These are phyloP conservation scores for Orthonyx spaldingii DNA, from an alignment of 2,113 vertebrate species.

Conservation along the genomic window DNA sequence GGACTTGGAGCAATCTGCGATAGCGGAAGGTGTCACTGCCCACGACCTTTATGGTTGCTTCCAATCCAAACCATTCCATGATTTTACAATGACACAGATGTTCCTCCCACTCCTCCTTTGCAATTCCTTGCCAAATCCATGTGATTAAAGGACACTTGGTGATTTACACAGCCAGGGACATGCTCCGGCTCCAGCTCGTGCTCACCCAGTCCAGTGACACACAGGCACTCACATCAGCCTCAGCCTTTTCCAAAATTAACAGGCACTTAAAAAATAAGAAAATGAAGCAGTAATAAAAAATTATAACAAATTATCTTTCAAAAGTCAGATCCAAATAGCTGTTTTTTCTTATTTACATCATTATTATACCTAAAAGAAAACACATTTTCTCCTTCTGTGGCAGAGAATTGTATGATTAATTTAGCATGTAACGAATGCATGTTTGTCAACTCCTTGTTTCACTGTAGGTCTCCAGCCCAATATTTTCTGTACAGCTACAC, in stretches of 20 bases:
- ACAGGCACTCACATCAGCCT: neutral
- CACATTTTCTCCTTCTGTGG: neutral
- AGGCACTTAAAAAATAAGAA: neutral
- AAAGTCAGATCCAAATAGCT: neutral
- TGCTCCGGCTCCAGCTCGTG: neutral
- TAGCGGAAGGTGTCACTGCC: neutral
- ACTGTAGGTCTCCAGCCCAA: neutral
- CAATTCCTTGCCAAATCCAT: neutral
- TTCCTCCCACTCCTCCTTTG: neutral
- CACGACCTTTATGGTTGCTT: neutral
- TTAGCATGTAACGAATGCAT: neutral
- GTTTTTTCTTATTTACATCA: neutral
- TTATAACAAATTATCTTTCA: neutral
- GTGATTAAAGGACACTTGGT: neutral
- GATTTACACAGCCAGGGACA: neutral
- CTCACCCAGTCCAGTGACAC: neutral
- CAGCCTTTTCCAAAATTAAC: neutral
- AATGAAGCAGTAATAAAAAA: neutral
- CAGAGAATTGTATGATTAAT: neutral
- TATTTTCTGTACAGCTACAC: neutral
- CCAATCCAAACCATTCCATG: neutral
- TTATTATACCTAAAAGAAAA: neutral
- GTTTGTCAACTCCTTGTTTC: neutral
- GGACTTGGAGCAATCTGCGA: neutral
- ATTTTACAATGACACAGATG: fast-evolving